Evolutionary conservation across 1,140 invertebrate genomes (phyloP).

Genomic region (Drosophila teissieri): DNA sequence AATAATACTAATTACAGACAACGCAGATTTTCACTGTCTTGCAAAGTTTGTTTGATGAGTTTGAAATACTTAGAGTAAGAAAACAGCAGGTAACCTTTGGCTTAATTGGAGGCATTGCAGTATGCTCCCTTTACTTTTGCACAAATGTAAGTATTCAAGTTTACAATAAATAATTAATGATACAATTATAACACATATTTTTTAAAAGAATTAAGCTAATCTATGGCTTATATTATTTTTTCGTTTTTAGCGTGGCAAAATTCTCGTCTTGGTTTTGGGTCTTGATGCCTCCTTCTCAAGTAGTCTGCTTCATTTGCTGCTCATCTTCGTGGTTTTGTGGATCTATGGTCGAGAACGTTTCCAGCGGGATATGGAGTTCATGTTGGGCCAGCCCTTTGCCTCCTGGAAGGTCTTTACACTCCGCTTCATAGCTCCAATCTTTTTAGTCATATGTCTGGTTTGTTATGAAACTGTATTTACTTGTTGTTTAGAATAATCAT

Average conservation of each 20-base stretch:
- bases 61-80: constrained; percentile 44
- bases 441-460: constrained; percentile 58
- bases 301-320: constrained; percentile 89
- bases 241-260: constrained; percentile 48
- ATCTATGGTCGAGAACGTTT: constrained; percentile 91
- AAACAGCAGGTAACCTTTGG: constrained; percentile 56
- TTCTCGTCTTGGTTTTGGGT: constrained; percentile 47
- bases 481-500: neutral
- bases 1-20: constrained; percentile 13
- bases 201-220: too few relatives aligned
- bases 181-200: too few relatives aligned
- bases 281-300: constrained; percentile 88
- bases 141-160: constrained; percentile 54
- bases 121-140: constrained; percentile 59
- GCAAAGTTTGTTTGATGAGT: constrained; percentile 74
- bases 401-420: constrained; percentile 76
- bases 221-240: neutral
- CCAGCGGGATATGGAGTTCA: constrained; percentile 90
- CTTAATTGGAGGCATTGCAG: constrained; percentile 40
- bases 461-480: neutral
- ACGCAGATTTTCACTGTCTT: constrained; percentile 65
- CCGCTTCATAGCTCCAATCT: constrained; percentile 69
- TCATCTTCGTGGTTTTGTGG: constrained; percentile 90
- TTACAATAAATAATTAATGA: too few relatives aligned
- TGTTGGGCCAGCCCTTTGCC: constrained; percentile 90